Percentiles rank a stretch among this genome's conserved stretches.
phyloP scores from a whole-genome alignment of 37 sponge, comb jelly and placozoan genomes.

The Chondrilla cf. caribensis region DNA sequence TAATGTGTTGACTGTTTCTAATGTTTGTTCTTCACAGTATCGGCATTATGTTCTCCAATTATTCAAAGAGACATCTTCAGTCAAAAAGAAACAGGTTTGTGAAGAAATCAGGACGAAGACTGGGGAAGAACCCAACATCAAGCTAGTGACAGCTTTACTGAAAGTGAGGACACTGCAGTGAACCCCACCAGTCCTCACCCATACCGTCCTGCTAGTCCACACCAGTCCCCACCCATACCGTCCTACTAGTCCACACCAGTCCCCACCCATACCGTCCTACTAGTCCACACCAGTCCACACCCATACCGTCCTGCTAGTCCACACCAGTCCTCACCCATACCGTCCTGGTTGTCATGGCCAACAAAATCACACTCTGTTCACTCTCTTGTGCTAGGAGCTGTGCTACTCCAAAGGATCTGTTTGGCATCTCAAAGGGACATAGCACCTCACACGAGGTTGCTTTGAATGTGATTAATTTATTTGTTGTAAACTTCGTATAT shows the following conservation, averaged over 20 bases:
- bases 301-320: too few relatives aligned
- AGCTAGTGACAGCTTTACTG: constrained; percentile 24
- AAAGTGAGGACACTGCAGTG: constrained; percentile 18
- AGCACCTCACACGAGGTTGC: background rate
- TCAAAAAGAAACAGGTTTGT: constrained; percentile 43
- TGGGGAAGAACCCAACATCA: background rate
- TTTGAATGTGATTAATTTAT: background rate
- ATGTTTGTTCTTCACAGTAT: too few relatives aligned
- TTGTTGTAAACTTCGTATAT: too few relatives aligned
- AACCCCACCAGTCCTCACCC: too few relatives aligned
- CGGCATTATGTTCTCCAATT: constrained; percentile 29
- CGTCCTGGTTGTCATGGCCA: background rate
- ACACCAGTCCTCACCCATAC: too few relatives aligned
- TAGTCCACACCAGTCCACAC: too few relatives aligned
- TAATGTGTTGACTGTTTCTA: too few relatives aligned
- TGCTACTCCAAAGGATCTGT: constrained; percentile 48
- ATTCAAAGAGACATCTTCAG: constrained; percentile 16
- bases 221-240: too few relatives aligned
- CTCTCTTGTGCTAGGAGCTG: constrained; percentile 39
- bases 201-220: background rate
- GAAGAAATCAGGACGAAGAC: constrained; percentile 19
- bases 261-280: too few relatives aligned
- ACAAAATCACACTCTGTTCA: background rate
- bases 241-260: background rate
- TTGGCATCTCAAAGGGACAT: constrained; percentile 60